Conservation (phyloP, 2,113 vertebrate genomes). For the Rhea americana region DNA sequence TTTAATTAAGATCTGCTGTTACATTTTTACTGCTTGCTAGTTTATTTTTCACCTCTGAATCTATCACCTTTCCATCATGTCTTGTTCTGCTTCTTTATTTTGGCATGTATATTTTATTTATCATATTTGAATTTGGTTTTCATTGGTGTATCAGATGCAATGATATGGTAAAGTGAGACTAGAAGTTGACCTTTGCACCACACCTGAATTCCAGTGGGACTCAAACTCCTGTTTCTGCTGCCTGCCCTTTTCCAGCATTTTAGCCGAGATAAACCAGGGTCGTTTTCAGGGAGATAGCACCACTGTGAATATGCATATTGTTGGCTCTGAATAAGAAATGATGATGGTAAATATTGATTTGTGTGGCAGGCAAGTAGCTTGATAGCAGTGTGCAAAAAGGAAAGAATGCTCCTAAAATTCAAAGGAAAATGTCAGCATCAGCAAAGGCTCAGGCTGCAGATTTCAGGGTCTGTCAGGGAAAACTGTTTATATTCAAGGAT, state of each 20-base stretch:
- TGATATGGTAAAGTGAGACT: neutral
- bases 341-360: neutral
- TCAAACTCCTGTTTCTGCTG: neutral
- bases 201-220: neutral
- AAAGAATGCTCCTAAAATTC: neutral
- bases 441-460: neutral
- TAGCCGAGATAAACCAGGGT: neutral
- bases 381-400: neutral
- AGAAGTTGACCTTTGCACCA: fast-evolving
- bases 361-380: neutral
- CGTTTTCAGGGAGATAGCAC: neutral
- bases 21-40: neutral
- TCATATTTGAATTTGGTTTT: neutral
- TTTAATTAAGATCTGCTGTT: neutral
- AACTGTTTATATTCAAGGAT: neutral
- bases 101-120: neutral
- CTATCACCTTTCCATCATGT: neutral
- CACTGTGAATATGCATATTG: neutral
- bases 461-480: neutral
- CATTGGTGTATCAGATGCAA: neutral
- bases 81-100: neutral
- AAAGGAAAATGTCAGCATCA: neutral
- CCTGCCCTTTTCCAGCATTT: neutral
- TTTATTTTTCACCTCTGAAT: neutral
- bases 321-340: neutral